Evolutionary conservation across 2,888 invertebrate species (phyloP), one percentile per base, ranked within the genome.

Genomic region (Diloba caeruleocephala): DNA sequence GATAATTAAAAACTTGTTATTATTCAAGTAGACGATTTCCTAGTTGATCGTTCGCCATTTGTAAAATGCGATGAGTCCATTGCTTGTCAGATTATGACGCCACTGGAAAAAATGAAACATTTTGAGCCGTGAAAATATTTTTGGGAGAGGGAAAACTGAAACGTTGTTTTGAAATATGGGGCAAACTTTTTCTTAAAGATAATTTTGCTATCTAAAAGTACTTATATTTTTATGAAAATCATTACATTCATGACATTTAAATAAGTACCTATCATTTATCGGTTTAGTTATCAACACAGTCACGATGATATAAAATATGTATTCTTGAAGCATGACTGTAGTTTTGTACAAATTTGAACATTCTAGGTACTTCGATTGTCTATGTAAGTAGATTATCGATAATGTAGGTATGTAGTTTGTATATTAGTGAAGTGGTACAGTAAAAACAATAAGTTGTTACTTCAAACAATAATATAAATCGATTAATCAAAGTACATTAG

Each of bases 41-140:
- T 66, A 65, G 48, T 61, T 52, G 48, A 57, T 54, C 25, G 42
- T 62, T 53, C 53, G 8, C 42, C 45, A 62, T 68, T 69, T 58
- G 68, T 53, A 51, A 57, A 71, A 71, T 56, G 52, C 39, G 55
- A 44, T 37, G 53, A 67, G 55, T 71, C 50, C 34, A 54, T 55
- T 17, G 46, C 34, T 23, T 69, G 68, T 69, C 68, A 51, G 53
- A 61, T 71, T 61, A 57, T 21, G 34, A 57, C 36, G 52, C 29
- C 41, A 10, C 15, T 61, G 41, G 33, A 61, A 62, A 58, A 57
- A 65, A 56, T 38, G 37, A 33, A 32, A 54, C 50, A 61, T 58
- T 41, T 56, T 31, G 46, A 36, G 10, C 10, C 29, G 34, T 44
- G 33, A 41, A 43, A 1, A 41, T 28, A 52, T 65, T 52, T 55